phyloP scores from a whole-genome alignment of 2,888 invertebrate genomes.

The Crocallis elinguaria region DNA sequence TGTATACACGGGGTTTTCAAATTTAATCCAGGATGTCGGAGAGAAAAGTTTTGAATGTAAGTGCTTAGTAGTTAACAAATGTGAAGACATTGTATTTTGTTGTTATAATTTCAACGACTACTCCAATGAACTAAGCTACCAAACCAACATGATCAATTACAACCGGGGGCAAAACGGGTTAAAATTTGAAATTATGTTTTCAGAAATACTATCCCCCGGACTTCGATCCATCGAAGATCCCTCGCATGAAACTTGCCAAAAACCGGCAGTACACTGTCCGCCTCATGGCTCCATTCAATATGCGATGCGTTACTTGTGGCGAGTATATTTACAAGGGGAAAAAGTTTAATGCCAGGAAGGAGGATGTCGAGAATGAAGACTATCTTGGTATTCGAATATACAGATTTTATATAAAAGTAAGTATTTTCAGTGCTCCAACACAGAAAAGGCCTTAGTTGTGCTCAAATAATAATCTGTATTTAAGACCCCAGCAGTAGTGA shows the following conservation, averaged over 20 bases:
- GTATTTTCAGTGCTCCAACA: no score
- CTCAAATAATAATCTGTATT: no score
- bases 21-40: slow-evolving; percentile 93
- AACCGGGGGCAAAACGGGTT: no score
- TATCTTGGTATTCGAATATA: slow-evolving; percentile 98
- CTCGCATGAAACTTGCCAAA: slow-evolving; percentile 97
- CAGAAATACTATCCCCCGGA: slow-evolving; percentile 99
- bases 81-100: no score
- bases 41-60: slow-evolving; percentile 96
- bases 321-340: slow-evolving; percentile 99
- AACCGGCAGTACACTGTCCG: slow-evolving; percentile 99
- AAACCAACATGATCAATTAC: no score
- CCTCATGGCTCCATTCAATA: slow-evolving; percentile 99
- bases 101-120: no score
- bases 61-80: slow-evolving; percentile 75
- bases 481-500: no score
- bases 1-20: no score
- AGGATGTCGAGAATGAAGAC: slow-evolving; percentile 98
- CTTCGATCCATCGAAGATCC: slow-evolving; percentile 99
- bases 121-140: no score
- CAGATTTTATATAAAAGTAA: slow-evolving; percentile 97
- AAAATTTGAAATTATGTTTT: slow-evolving; percentile 57
- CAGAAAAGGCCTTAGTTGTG: no score
- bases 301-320: slow-evolving; percentile 99
- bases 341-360: slow-evolving; percentile 99